Evolutionary conservation across 2,888 invertebrate genomes (phyloP).

Genomic region (Plagiodera versicolora): DNA sequence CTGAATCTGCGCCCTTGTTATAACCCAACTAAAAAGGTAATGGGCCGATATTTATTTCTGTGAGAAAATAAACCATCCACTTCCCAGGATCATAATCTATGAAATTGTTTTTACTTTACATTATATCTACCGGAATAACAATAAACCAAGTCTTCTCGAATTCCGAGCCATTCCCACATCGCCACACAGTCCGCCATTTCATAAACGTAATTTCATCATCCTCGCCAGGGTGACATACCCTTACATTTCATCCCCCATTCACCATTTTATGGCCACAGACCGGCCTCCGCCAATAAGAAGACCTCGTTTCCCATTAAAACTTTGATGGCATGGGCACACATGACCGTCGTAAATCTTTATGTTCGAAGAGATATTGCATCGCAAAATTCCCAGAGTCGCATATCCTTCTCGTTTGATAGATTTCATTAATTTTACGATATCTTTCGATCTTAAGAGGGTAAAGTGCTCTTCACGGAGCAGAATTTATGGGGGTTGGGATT

Average conservation of each 20-base stretch:
- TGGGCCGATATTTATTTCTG: too few relatives aligned
- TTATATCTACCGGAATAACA: conserved; percentile 6
- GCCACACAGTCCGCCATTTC: conserved; percentile 39
- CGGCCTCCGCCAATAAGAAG: conserved; percentile 30
- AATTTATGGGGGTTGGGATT: conserved; percentile 11
- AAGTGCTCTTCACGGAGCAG: conserved; percentile 25
- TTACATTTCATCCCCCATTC: conserved; percentile 36
- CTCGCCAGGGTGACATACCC: conserved; percentile 35
- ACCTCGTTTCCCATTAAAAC: conserved; percentile 28
- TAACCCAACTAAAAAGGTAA: too few relatives aligned
- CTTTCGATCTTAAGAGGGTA: conserved; percentile 31
- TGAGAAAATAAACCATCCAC: too few relatives aligned
- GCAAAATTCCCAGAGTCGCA: conserved; percentile 28
- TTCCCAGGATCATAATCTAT: too few relatives aligned
- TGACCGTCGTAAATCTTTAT: conserved; percentile 37
- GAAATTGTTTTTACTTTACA: background rate
- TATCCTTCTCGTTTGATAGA: conserved; percentile 39
- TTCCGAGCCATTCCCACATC: background rate
- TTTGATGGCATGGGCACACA: conserved; percentile 37
- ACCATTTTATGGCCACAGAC: conserved; percentile 35
- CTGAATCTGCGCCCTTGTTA: too few relatives aligned
- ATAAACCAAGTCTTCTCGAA: background rate
- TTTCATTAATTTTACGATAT: conserved; percentile 41
- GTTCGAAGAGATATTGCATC: conserved; percentile 34
- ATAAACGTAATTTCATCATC: conserved; percentile 33